These are phyloP conservation scores for Corbicula japonica DNA, from an alignment of 2,888 invertebrate genomes.

Conservation along the genomic window DNA sequence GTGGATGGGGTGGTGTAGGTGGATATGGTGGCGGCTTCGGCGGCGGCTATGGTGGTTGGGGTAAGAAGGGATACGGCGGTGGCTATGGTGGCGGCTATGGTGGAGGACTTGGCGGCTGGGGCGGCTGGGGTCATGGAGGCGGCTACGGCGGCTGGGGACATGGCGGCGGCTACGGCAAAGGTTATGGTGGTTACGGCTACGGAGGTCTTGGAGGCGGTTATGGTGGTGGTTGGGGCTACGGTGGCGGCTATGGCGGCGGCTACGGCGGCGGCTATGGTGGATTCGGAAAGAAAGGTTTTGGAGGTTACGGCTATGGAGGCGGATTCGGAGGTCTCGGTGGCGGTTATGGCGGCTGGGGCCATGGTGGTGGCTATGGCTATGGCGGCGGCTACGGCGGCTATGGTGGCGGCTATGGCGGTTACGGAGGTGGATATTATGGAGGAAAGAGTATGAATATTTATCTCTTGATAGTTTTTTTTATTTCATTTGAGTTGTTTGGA, in stretches of 20 bases:
- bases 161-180: not conserved
- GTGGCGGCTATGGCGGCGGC: not conserved
- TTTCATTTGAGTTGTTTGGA: too few relatives aligned
- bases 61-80: constrained; percentile 1
- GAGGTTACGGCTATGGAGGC: not conserved
- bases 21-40: constrained; percentile 10
- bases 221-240: not conserved
- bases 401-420: not conserved
- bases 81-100: constrained; percentile 6
- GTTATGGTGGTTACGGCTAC: not conserved
- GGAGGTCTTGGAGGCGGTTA: not conserved
- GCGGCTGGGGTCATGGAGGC: not conserved
- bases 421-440: not conserved
- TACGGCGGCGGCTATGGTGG: not conserved
- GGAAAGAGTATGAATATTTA: not conserved
- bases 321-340: constrained; percentile 7
- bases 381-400: not conserved
- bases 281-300: not conserved
- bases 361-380: not conserved
- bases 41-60: constrained; percentile 6
- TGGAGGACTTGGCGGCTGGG: constrained; percentile 1
- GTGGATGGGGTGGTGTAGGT: not conserved
- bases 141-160: not conserved
- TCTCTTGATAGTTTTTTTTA: too few relatives aligned
- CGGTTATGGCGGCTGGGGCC: not conserved